Evolutionary conservation across 2,113 vertebrate species (phyloP), one percentile per base, ranked within the genome.

Genomic region (Hippoglossus stenolepis): DNA sequence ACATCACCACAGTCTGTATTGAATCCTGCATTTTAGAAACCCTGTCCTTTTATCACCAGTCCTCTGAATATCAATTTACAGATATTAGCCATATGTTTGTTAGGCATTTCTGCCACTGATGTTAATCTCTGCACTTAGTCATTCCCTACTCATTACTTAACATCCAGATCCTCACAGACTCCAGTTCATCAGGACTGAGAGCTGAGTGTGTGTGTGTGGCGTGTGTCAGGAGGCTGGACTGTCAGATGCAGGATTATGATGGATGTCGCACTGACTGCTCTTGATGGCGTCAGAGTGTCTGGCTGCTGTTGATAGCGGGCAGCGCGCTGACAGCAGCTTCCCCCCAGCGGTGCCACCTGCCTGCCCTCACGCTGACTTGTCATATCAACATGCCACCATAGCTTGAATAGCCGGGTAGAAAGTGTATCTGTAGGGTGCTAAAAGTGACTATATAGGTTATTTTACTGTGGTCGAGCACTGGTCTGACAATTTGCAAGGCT

Each of bases 291-390:
- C 49, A 35, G 49, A 53, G 2, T 8, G 72, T 65, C 78, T 71
- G 40, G 31, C 45, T 38, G 81, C 0, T 1, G 40, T 13, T 43
- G 40, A 43, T 43, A 43, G 40, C 40, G 26, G 73, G 20, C 65
- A n/a, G 65, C 11, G 5, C 3, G 4, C 35, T 64, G 54, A 70
- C 78, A 62, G 78, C 78, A 38, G 74, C 20, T 5, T 62, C 62
- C 66, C 9, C 5, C 47, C 14, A 47, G 68, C n/a, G 2, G 15
- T 71, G 69, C 60, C 79, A 49, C 82, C 79, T 76, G 79, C 35
- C 51, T 21, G 57, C 59, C 64, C 64, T 45, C 72, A 51, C 18
- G 3, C 63, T 35, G 23, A 31, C 60, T 38, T 18, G 45, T 68
- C 65, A 59, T 21, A 20, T 58, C 68, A 40, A 8, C 20, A 65